Evolutionary conservation across 2,797 vertebrate genomes (phyloP), one percentile per base, ranked within the genome.

Genomic region (Artibeus lituratus): DNA sequence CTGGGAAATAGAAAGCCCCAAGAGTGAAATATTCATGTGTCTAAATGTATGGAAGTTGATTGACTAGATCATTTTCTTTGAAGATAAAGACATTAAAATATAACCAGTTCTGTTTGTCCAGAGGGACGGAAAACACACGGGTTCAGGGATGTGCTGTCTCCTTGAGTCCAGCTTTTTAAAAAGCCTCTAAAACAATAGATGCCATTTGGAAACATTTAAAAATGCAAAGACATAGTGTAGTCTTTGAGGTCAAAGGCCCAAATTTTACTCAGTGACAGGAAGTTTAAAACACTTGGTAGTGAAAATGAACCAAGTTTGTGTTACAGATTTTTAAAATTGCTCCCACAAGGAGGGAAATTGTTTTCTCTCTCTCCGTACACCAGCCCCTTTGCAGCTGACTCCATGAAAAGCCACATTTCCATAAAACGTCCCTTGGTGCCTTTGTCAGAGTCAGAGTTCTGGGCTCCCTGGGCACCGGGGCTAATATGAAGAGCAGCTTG

Each of bases 1-100:
- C 51, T 83, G 94, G 95, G 97, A 97, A 93, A 96, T 96, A 94
- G 91, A 92, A 92, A 90, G 49, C 35, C 81, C n/a, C 29, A 65
- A 76, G 86, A 96, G 69, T 91, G 87, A 97, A 91, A 22, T 94
- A 90, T 51, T 90, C 42, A 96, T 69, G 24, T 84, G 18, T 81
- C 72, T 73, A 39, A 96, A 96, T 88, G 69, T 91, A 92, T 73
- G 53, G 59, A 85, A 90, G 84, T 93, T 94, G 72, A 97, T 89
- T 88, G 80, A 93, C 70, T 70, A 92, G 81, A 76, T 91, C 62
- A 55, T 93, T 96, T 98, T 96, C 95, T 95, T 97, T 51, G 74
- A 95, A 32, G 85, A 80, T 92, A 88, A 94, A 96, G 90, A 51
- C 88, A 87, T 42, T 59, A 93, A 94, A 89, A 44, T 1, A 2